Evolutionary conservation across 2,888 invertebrate species (phyloP), one percentile per base, ranked within the genome.

Genomic region (Scelioninae gen. 1): DNA sequence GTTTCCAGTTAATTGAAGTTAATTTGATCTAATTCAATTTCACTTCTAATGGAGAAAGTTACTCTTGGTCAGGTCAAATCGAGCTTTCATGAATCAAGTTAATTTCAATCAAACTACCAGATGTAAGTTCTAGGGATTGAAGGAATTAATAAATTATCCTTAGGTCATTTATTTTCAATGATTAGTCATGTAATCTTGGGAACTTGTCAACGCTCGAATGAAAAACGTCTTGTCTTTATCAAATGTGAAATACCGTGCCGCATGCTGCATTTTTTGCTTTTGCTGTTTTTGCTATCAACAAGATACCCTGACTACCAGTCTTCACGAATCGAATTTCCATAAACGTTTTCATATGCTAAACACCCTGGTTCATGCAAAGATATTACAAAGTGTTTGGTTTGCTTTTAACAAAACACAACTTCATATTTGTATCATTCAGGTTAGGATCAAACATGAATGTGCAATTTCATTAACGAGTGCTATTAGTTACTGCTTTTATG

Each of bases 271-370:
- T 60, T n/a, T 16, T 29, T 29, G 23, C 29, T 6, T 69, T 56
- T 56, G 13, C 32, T 56, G 56, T 60, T 71, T 60, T 49, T 55
- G 23, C 56, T 58, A 32, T 15, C 9, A 53, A 32, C 58, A 11
- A 31, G 34, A 56, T 56, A 72, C 3, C 31, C 58, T 5, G 13
- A 40, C 56, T 34, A 32, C 40, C 23, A 40, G 23, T 38, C 47
- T 49, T 49, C 5, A 10, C 31, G 62, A 56, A 60, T 68, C 34
- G 16, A 68, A 77, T 77, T 68, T 63, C 51, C 77, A 69, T 77
- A 77, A 77, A 63, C 56, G 78, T 51, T 65, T 66, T 79, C 78
- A 58, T 72, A 79, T 79, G 79, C 79, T 79, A 79, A 79, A 79
- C 79, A 79, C 79, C 72, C 79, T 79, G 72, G 16, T 60, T 79